phyloP scores from a whole-genome alignment of 2,797 vertebrate genomes.

The Rhinophrynus dorsalis region DNA sequence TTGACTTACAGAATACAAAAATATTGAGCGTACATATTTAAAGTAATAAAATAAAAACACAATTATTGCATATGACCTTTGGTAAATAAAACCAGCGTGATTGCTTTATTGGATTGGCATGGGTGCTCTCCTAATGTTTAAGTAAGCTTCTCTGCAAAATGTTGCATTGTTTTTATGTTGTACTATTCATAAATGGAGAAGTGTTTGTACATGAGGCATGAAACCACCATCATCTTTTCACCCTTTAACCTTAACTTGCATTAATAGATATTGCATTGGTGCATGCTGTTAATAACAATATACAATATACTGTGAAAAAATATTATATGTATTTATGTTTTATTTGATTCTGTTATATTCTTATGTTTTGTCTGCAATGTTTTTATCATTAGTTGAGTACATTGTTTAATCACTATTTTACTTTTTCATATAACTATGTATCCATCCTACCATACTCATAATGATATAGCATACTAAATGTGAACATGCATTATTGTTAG shows the following conservation, averaged over 20 bases:
- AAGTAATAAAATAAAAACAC: not conserved
- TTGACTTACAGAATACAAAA: not conserved
- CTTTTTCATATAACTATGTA: not conserved
- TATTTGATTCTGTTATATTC: not conserved
- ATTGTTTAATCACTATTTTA: not conserved
- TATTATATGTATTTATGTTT: not conserved
- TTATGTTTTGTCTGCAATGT: not conserved
- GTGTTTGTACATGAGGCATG: not conserved
- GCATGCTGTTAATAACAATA: not conserved
- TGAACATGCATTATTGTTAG: too few species aligned
- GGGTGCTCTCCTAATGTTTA: not conserved
- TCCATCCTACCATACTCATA: too few species aligned
- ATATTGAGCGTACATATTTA: not conserved
- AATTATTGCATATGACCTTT: conserved; percentile 34
- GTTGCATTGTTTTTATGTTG: not conserved
- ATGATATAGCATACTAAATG: too few species aligned
- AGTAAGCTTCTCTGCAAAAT: not conserved
- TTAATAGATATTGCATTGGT: not conserved
- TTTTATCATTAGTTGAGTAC: not conserved
- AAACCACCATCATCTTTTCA: not conserved
- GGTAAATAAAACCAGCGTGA: not conserved
- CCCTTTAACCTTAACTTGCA: not conserved
- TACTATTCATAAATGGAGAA: not conserved
- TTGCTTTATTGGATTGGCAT: not conserved
- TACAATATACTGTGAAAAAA: not conserved